Evolutionary conservation across 2,797 vertebrate genomes (phyloP), one percentile per base, ranked within the genome.

Genomic region (Anniella stebbinsi): DNA sequence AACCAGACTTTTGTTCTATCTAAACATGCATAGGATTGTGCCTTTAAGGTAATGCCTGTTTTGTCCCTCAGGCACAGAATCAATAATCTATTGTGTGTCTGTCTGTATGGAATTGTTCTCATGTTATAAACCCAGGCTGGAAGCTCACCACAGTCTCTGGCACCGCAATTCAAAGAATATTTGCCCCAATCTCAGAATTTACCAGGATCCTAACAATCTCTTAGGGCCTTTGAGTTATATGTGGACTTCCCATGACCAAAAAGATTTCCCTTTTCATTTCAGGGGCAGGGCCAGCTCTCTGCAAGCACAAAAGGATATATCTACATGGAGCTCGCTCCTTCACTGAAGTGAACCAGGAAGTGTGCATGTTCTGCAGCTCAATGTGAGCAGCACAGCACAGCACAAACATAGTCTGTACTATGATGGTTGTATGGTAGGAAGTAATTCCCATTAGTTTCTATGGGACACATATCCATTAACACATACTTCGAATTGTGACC

Each of bases 21-120:
- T 63, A 63, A 63, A 63, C 60, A 63, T 21, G 23, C 18, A 63
- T 57, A 57, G 13, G 54, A 57, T 57, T 57, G 54, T 2, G 12
- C 54, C 54, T 57, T 57, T 57, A 63, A 63, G 23, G 23, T 23
- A 63, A 63, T 63, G 60, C 5, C 60, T 63, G 18, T 63, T 63
- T 63, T 21, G 23, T 4, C 60, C 60, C 60, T 63, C 23, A 25
- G 45, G 86, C 82, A 81, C 57, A 89, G 73, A 90, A 91, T 69
- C 45, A 92, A 87, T 30, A 94, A 80, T 69, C 38, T 21, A 73
- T 89, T 77, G 69, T 86, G 91, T 90, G 92, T 94, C 72, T 91
- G 86, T 89, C 93, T 92, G 69, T 57, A 75, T 75, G 8, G 41
- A 0, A 0, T 86, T 89, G 88, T 87, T 94, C 87, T 85, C 90